These are phyloP conservation scores for Zaprionus kolodkinae DNA, from an alignment of 1,140 invertebrate genomes.

Conservation along the genomic window DNA sequence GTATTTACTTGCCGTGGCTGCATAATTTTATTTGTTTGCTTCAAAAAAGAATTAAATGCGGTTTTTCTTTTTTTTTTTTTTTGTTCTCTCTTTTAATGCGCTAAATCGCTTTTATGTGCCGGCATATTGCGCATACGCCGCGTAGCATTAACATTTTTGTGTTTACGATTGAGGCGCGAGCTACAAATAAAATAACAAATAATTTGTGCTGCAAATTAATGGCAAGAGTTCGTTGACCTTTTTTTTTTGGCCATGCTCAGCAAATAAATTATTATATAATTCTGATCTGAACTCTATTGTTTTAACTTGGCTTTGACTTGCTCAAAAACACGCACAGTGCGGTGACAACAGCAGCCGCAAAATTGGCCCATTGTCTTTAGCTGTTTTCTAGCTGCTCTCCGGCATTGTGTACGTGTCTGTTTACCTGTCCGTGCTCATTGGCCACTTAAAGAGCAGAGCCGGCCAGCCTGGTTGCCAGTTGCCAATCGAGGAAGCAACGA, in stretches of 20 bases:
- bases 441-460: conserved; percentile 71
- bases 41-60: conserved; percentile 80
- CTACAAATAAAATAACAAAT: conserved; percentile 32
- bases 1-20: conserved; percentile 69
- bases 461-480: conserved; percentile 41
- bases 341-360: neutral
- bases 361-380: neutral
- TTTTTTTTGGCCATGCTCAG: neutral
- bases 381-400: neutral
- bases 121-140: conserved; percentile 44
- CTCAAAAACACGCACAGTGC: conserved; percentile 40
- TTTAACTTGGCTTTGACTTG: neutral
- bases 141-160: conserved; percentile 15
- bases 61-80: conserved; percentile 50
- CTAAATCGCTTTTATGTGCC: conserved; percentile 73
- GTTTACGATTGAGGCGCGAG: conserved; percentile 4
- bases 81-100: conserved; percentile 32
- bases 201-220: conserved; percentile 25
- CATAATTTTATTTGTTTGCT: conserved; percentile 82
- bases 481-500: conserved; percentile 73
- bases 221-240: conserved; percentile 11
- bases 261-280: too few species aligned
- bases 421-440: conserved; percentile 59
- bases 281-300: too few species aligned
- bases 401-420: conserved; percentile 1